Evolutionary conservation across 53 echinoderm and acorn worm species (phyloP).

Genomic region (Astropecten irregularis): DNA sequence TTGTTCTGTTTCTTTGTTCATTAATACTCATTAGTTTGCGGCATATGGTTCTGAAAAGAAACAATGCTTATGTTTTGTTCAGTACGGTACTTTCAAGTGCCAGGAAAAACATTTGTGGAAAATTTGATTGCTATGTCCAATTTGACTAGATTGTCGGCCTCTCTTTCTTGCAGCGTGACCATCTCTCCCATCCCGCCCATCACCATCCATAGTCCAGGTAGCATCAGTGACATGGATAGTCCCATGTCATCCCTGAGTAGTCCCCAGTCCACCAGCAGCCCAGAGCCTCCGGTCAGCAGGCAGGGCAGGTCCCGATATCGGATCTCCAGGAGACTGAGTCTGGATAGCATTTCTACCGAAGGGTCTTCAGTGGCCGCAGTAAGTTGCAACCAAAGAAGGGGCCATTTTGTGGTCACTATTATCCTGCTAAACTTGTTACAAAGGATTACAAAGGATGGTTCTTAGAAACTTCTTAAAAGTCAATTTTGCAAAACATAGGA

Average conservation of each 20-base stretch:
- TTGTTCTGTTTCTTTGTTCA: too few species aligned
- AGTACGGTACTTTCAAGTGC: too few species aligned
- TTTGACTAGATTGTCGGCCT: too few species aligned
- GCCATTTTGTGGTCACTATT: background rate
- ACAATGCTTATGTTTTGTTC: too few species aligned
- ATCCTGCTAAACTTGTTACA: background rate
- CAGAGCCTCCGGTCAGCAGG: slow-evolving; percentile 34
- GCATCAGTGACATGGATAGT: slow-evolving; percentile 65
- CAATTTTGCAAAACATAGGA: background rate
- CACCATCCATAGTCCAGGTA: slow-evolving; percentile 63
- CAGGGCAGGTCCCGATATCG: background rate
- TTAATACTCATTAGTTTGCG: too few species aligned
- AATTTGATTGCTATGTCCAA: too few species aligned
- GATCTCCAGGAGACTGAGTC: slow-evolving; percentile 75
- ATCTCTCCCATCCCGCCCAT: slow-evolving; percentile 66
- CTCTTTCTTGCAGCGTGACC: slow-evolving; percentile 36
- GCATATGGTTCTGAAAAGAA: too few species aligned
- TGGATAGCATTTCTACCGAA: slow-evolving; percentile 92
- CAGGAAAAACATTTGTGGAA: too few species aligned
- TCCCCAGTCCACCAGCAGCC: slow-evolving; percentile 46
- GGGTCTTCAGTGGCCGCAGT: slow-evolving; percentile 72
- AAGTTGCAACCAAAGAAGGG: slow-evolving; percentile 46
- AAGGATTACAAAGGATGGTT: too few species aligned
- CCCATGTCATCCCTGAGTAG: slow-evolving; percentile 53
- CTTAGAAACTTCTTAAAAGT: too few species aligned